phyloP scores from a whole-genome alignment of 2,113 vertebrate species.

The Patagioenas fasciata region DNA sequence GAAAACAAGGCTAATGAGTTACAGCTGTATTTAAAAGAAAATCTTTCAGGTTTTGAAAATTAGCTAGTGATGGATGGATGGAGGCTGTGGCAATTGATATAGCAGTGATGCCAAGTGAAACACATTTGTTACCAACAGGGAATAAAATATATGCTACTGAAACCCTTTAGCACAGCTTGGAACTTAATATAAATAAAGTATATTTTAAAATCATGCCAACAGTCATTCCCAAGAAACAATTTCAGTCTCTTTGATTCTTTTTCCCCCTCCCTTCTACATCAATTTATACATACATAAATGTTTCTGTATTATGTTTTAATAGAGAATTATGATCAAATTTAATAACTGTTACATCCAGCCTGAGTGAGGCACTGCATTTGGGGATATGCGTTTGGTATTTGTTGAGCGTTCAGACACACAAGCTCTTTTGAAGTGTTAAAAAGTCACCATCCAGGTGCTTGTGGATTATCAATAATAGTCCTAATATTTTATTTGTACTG shows the following conservation, averaged over 20 bases:
- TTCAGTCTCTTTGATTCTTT: slow-evolving; percentile 8
- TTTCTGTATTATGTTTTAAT: background rate
- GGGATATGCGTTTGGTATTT: background rate
- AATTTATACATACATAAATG: background rate
- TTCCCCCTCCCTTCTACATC: background rate
- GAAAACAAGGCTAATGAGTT: slow-evolving; percentile 53
- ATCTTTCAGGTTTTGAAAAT: slow-evolving; percentile 58
- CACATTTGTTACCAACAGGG: slow-evolving; percentile 54
- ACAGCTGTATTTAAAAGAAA: slow-evolving; percentile 63
- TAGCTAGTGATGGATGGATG: slow-evolving; percentile 50
- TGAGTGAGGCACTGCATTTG: background rate
- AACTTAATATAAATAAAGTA: slow-evolving; percentile 36
- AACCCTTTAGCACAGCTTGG: slow-evolving; percentile 44
- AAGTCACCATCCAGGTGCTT: background rate
- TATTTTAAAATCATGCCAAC: slow-evolving; percentile 32
- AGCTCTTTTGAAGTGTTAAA: background rate
- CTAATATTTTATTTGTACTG: background rate
- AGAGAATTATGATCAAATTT: background rate
- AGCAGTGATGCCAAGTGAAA: slow-evolving; percentile 63
- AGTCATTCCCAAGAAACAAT: slow-evolving; percentile 30
- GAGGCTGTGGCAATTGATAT: slow-evolving; percentile 57
- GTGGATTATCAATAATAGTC: background rate
- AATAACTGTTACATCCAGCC: background rate
- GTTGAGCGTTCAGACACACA: background rate
- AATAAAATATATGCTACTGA: slow-evolving; percentile 65